Percentiles rank a stretch among this genome's conserved stretches.
Conservation (phyloP, 2,113 vertebrate species). For the Mionectes macconnelli region DNA sequence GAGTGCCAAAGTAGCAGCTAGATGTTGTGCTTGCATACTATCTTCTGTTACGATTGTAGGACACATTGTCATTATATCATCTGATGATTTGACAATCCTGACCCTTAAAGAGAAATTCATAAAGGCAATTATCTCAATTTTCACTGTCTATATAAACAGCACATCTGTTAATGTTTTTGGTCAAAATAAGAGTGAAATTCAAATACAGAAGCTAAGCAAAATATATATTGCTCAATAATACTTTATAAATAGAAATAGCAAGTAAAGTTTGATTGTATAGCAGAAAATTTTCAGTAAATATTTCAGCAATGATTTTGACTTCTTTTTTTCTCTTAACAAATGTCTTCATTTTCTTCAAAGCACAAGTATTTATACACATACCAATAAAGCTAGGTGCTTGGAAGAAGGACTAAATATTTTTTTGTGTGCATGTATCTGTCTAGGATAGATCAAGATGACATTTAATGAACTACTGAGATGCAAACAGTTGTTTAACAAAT, state of each 20-base stretch:
- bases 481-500: background rate
- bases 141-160: background rate
- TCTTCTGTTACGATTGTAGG: constrained; percentile 94
- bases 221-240: background rate
- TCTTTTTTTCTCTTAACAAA: background rate
- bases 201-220: background rate
- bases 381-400: background rate
- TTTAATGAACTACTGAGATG: background rate
- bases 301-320: background rate
- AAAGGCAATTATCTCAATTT: background rate
- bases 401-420: background rate
- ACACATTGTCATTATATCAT: constrained; percentile 87
- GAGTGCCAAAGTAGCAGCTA: constrained; percentile 91
- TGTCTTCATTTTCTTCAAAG: background rate
- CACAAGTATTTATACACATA: background rate
- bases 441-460: background rate
- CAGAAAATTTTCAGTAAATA: background rate
- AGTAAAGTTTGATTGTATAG: background rate
- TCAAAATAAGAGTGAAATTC: background rate
- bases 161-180: background rate
- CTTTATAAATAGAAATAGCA: background rate
- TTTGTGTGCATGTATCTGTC: background rate
- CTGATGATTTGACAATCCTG: constrained; percentile 79
- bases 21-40: constrained; percentile 95
- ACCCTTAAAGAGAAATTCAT: constrained; percentile 76